A percentile compares a stretch with the other conserved stretches of the same genome.
phyloP scores from a whole-genome alignment of 2,888 invertebrate species.

The Watsonalla binaria region DNA sequence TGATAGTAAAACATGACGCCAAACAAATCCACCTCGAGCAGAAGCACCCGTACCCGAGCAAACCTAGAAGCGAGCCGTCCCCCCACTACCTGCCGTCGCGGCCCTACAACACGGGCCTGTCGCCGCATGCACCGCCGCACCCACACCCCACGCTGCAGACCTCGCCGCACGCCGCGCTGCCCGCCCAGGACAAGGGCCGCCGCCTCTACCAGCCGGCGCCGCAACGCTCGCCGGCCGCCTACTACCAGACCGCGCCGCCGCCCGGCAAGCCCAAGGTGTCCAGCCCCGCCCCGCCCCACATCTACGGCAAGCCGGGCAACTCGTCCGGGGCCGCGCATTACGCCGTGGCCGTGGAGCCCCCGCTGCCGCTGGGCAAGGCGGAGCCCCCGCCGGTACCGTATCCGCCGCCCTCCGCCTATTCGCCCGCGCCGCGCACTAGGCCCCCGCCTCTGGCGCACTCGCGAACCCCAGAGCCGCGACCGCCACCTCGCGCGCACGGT shows the following conservation, averaged over 20 bases:
- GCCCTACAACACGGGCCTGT: slow-evolving; percentile 69
- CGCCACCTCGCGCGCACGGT: slow-evolving; percentile 55
- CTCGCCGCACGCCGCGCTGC: slow-evolving; percentile 52
- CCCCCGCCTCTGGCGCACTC: slow-evolving; percentile 80
- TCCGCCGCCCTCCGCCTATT: slow-evolving; percentile 62
- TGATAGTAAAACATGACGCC: slow-evolving; percentile 88
- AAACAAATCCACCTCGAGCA: slow-evolving; percentile 81
- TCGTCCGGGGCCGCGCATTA: slow-evolving; percentile 72
- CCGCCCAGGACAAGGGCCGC: slow-evolving; percentile 48
- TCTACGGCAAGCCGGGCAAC: slow-evolving; percentile 82
- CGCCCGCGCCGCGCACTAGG: slow-evolving; percentile 51
- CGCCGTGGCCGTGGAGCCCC: slow-evolving; percentile 57
- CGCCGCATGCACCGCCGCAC: slow-evolving; percentile 76
- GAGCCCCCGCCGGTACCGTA: slow-evolving; percentile 66
- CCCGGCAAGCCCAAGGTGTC: slow-evolving; percentile 83
- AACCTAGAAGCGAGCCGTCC: slow-evolving; percentile 75
- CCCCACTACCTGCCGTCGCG: slow-evolving; percentile 77
- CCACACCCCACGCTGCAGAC: slow-evolving; percentile 69
- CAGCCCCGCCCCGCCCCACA: slow-evolving; percentile 87
- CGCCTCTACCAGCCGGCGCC: slow-evolving; percentile 57
- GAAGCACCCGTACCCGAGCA: slow-evolving; percentile 79
- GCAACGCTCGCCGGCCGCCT: slow-evolving; percentile 55
- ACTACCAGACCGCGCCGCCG: slow-evolving; percentile 64
- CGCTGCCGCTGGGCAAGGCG: slow-evolving; percentile 80
- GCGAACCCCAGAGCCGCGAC: slow-evolving; percentile 74